Base-by-base conservation (phyloP, 2,888 invertebrate genomes). In the Erebia epiphron region DNA sequence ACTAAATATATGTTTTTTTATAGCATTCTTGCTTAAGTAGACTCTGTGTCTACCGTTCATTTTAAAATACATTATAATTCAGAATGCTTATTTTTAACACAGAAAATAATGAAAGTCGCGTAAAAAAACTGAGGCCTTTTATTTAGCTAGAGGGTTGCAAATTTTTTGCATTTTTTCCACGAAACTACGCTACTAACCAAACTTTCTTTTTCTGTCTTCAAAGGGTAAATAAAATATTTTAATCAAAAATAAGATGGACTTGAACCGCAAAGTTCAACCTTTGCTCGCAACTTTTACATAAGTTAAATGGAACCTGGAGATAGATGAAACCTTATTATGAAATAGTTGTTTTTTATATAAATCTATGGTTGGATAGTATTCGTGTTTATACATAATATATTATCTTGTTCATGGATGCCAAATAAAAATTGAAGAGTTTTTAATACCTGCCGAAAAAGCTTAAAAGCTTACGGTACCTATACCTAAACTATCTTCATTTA, bases 191-290 rank as follows among this genome's bases (percentile, higher is more conserved):
- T 21, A 46, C 11, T 46, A 46, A 46, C 46, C 2, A 46, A 66
- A 66, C 43, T 66, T 57, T 66, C 43, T n/a, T 21, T 66, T 57
- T 66, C 43, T 46, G 46, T 52, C 57, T 35, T 64, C 58, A 63
- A 69, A 49, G 35, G 9, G 11, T 60, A 69, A 64, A 67, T 46
- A 58, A 69, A 67, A 60, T 67, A 62, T 67, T 67, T 68, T 50
- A 66, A 50, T 67, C 52, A 58, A 41, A 69, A 58, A 62, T 54
- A 61, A 60, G 35, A 64, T 21, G 18, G 16, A 64, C 57, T 67
- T 61, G 50, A 57, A 70, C 67, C 67, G 60, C 67, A 64, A 72
- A 70, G 70, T 70, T 70, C 26, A 63, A 18, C 13, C 21, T 68
- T 56, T 46, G 46, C 67, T 66, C 62, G 43, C 52, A 49, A 58